These are phyloP conservation scores for Decapterus maruadsi DNA, from an alignment of 2,797 vertebrate genomes.

Conservation along the genomic window DNA sequence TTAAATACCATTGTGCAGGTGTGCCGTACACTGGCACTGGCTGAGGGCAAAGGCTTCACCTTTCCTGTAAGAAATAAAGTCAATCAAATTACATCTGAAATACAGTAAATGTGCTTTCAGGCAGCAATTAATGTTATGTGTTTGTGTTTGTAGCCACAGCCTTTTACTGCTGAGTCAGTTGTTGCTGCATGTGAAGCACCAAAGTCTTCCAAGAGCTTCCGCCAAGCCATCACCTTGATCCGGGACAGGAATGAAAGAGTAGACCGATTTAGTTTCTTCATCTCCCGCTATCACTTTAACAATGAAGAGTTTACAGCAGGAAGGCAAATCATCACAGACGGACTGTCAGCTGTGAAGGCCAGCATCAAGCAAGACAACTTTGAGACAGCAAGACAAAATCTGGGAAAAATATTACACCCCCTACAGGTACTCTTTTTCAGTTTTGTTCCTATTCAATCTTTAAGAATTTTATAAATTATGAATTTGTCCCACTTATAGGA, in stretches of 20 bases:
- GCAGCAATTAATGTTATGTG: no score
- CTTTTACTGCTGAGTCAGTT: conserved; percentile 51
- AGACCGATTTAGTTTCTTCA: conserved; percentile 58
- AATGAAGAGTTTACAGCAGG: conserved; percentile 69
- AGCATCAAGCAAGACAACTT: conserved; percentile 64
- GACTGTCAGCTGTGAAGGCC: conserved; percentile 69
- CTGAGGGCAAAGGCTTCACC: conserved; percentile 65
- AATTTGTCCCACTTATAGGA: conserved; percentile 64
- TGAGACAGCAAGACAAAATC: conserved; percentile 59
- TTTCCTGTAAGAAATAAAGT: conserved; percentile 55
- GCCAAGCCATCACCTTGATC: conserved; percentile 17
- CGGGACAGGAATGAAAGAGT: conserved; percentile 61
- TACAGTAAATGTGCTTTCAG: background rate
- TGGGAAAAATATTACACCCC: conserved; percentile 79
- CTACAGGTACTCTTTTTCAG: conserved; percentile 73
- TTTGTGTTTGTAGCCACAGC: conserved; percentile 25
- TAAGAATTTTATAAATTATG: no score
- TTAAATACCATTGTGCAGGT: conserved; percentile 65
- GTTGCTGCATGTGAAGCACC: conserved; percentile 53
- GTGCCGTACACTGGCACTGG: conserved; percentile 63
- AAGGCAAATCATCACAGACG: conserved; percentile 70
- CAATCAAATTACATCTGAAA: no score
- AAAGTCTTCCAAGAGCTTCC: conserved; percentile 58
- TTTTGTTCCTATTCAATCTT: no score
- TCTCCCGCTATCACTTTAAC: conserved; percentile 78